A percentile compares a stretch with the other conserved stretches of the same genome.
Conservation (phyloP, 2,113 vertebrate genomes). For the Trichechus manatus region DNA sequence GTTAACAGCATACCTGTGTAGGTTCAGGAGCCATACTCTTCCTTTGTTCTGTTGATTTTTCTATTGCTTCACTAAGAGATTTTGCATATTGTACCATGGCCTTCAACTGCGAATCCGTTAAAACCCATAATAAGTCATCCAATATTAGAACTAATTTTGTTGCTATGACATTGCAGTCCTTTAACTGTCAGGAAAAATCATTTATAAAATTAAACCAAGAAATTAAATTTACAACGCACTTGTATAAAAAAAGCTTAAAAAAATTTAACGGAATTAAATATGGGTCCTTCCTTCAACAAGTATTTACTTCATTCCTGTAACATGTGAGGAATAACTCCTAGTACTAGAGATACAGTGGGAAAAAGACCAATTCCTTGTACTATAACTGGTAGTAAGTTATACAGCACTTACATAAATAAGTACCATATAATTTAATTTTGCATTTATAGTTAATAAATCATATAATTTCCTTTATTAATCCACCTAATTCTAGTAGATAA, state of each 20-base stretch:
- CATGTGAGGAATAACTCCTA: background rate
- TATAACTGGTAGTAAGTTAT: slow-evolving; percentile 22
- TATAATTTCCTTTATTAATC: slow-evolving; percentile 29
- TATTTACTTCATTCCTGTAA: slow-evolving; percentile 11
- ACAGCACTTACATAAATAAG: background rate
- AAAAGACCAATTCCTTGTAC: slow-evolving; percentile 42
- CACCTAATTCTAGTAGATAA: background rate
- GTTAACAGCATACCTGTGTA: slow-evolving; percentile 88
- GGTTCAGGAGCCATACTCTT: slow-evolving; percentile 97
- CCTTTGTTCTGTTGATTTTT: slow-evolving; percentile 97
- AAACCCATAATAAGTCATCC: slow-evolving; percentile 98
- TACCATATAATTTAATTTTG: slow-evolving; percentile 38
- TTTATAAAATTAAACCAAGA: slow-evolving; percentile 68
- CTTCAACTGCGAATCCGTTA: slow-evolving; percentile 99
- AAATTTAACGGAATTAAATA: slow-evolving; percentile 45
- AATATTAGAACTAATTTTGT: slow-evolving; percentile 97
- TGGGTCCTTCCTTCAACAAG: slow-evolving; percentile 16
- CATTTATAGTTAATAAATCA: background rate
- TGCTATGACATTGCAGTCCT: slow-evolving; percentile 98
- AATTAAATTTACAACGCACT: slow-evolving; percentile 26
- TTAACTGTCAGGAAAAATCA: slow-evolving; percentile 88
- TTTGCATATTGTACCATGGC: slow-evolving; percentile 99
- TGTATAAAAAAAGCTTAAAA: background rate
- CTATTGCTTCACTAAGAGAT: slow-evolving; percentile 98
- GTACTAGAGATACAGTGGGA: background rate